A percentile compares a stretch with the other conserved stretches of the same genome.
Evolutionary conservation across 2,797 vertebrate genomes (phyloP).

Genomic region (Hipposideros larvatus): DNA sequence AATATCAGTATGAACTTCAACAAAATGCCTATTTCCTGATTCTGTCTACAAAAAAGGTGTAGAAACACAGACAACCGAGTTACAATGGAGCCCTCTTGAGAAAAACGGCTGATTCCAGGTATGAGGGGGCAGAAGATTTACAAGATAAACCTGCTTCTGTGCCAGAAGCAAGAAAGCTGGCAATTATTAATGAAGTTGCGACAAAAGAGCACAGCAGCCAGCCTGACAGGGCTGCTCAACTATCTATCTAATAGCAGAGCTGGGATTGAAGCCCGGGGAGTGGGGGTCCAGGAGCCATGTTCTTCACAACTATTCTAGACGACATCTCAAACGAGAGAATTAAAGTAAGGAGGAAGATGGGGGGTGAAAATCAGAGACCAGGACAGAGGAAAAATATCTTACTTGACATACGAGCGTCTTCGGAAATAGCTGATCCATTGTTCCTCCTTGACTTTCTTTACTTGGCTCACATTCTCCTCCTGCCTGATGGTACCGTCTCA

Average conservation of each 20-base stretch:
- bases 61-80: neutral
- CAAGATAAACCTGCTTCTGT: neutral
- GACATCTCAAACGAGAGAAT: neutral
- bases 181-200: neutral
- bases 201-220: neutral
- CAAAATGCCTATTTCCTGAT: conserved; percentile 34
- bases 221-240: neutral
- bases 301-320: neutral
- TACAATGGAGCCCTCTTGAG: neutral
- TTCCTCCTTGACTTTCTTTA: neutral
- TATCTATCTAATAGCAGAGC: neutral
- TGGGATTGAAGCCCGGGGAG: too few species aligned
- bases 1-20: neutral
- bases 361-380: neutral
- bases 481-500: neutral
- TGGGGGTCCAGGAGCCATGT: too few species aligned
- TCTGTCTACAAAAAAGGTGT: neutral
- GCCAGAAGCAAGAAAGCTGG: neutral
- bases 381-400: neutral
- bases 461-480: neutral
- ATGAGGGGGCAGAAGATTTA: neutral
- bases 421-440: neutral
- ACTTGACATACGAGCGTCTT: neutral
- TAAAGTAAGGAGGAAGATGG: neutral
- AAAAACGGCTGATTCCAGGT: neutral